These are phyloP conservation scores for Perdita meconis DNA, from an alignment of 2,888 invertebrate species.

Conservation along the genomic window DNA sequence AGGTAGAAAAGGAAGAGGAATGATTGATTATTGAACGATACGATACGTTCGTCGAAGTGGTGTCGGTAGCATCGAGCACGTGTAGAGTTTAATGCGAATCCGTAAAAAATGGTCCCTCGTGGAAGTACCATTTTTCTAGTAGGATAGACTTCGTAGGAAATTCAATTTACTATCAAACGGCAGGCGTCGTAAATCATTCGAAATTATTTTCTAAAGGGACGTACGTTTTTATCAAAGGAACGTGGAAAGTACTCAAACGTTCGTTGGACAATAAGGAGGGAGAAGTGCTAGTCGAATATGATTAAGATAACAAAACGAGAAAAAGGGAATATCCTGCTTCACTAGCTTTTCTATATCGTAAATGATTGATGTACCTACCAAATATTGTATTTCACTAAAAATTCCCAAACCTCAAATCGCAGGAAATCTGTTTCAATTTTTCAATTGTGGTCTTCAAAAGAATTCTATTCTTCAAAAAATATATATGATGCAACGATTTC, in stretches of 20 bases:
- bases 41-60: slow-evolving; percentile 33
- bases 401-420: too few relatives aligned
- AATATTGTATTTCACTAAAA: too few relatives aligned
- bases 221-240: not conserved
- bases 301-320: not conserved
- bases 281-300: not conserved
- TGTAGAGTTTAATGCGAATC: slow-evolving; percentile 46
- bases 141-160: slow-evolving; percentile 28
- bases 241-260: not conserved
- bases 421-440: not conserved
- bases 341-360: not conserved
- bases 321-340: too few relatives aligned
- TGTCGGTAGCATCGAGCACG: slow-evolving; percentile 30
- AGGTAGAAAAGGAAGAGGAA: slow-evolving; percentile 14
- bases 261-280: slow-evolving; percentile 5
- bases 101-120: slow-evolving; percentile 47
- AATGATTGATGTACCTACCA: not conserved
- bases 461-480: not conserved
- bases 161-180: slow-evolving; percentile 43
- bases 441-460: not conserved
- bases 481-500: not conserved
- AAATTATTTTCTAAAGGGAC: slow-evolving; percentile 23
- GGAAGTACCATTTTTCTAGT: slow-evolving; percentile 36
- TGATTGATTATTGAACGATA: slow-evolving; percentile 50
- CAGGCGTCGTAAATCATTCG: slow-evolving; percentile 36